Conservation (phyloP, 2,797 vertebrate genomes). For the Rallus crepitans region DNA sequence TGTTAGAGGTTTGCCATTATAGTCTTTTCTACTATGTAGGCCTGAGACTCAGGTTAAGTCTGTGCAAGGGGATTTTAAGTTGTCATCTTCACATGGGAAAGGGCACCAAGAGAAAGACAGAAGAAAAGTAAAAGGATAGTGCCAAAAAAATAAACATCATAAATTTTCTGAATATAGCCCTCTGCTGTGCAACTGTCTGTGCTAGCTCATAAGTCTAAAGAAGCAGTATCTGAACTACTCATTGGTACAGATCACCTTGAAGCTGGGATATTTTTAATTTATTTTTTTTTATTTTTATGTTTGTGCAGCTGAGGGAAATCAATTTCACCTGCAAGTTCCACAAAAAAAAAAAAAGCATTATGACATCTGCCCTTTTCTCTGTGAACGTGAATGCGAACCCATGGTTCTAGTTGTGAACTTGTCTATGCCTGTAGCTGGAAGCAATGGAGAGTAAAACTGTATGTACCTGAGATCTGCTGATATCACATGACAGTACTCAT, state of each 20-base stretch:
- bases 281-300: not conserved
- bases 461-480: not conserved
- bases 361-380: not conserved
- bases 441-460: not conserved
- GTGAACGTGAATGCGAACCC: not conserved
- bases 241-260: rapidly evolving
- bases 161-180: not conserved
- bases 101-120: rapidly evolving
- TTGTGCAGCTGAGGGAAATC: not conserved
- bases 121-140: not conserved
- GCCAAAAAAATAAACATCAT: not conserved
- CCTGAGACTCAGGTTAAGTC: rapidly evolving
- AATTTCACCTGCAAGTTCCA: not conserved
- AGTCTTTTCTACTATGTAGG: rapidly evolving
- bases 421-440: not conserved
- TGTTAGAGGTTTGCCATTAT: not conserved
- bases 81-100: rapidly evolving
- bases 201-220: rapidly evolving
- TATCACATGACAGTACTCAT: not conserved
- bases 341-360: not conserved
- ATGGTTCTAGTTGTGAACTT: not conserved
- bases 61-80: not conserved
- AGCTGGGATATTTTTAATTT: too few relatives aligned
- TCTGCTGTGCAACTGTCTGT: not conserved
- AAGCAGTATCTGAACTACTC: not conserved